A percentile compares a stretch with the other conserved stretches of the same genome.
These are phyloP conservation scores for Poeciliopsis turneri DNA, from an alignment of 2,797 vertebrate species.

Conservation along the genomic window DNA sequence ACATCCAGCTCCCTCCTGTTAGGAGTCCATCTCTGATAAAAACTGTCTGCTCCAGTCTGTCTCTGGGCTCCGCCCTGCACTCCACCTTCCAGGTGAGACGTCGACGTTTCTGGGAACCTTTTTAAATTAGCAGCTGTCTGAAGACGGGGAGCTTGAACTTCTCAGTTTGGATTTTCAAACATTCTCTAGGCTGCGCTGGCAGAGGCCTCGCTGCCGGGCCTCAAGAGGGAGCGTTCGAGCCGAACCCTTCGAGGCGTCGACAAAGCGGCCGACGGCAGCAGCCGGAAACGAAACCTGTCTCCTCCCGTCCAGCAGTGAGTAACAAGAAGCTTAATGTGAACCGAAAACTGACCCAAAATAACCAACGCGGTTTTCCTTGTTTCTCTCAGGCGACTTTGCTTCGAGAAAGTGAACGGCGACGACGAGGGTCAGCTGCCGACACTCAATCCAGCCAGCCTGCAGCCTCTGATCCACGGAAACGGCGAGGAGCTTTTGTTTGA, in stretches of 20 bases:
- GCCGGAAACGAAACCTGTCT: slow-evolving; percentile 79
- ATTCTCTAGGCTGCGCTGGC: slow-evolving; percentile 81
- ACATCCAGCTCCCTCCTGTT: slow-evolving; percentile 6
- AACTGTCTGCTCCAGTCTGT: slow-evolving; percentile 85
- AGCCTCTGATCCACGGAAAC: slow-evolving; percentile 69
- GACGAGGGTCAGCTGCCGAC: slow-evolving; percentile 83
- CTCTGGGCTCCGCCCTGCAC: slow-evolving; percentile 85
- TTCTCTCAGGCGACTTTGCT: slow-evolving; percentile 81
- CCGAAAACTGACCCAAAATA: background rate
- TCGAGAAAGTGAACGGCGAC: slow-evolving; percentile 85
- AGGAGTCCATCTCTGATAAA: slow-evolving; percentile 90
- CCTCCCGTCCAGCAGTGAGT: slow-evolving; percentile 87
- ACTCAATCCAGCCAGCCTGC: slow-evolving; percentile 82
- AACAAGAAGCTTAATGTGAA: background rate
- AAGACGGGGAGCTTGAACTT: background rate
- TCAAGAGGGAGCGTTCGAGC: slow-evolving; percentile 80
- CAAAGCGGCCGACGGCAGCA: slow-evolving; percentile 81
- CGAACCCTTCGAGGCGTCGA: slow-evolving; percentile 83
- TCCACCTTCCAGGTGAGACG: slow-evolving; percentile 86
- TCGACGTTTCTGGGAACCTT: too few relatives aligned
- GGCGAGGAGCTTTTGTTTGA: slow-evolving; percentile 50
- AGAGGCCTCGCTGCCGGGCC: slow-evolving; percentile 84
- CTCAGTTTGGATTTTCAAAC: background rate
- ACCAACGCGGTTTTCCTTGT: background rate
- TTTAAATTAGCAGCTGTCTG: background rate